Base-by-base conservation (phyloP, 2,888 invertebrate genomes). In the Sympetrum striolatum region DNA sequence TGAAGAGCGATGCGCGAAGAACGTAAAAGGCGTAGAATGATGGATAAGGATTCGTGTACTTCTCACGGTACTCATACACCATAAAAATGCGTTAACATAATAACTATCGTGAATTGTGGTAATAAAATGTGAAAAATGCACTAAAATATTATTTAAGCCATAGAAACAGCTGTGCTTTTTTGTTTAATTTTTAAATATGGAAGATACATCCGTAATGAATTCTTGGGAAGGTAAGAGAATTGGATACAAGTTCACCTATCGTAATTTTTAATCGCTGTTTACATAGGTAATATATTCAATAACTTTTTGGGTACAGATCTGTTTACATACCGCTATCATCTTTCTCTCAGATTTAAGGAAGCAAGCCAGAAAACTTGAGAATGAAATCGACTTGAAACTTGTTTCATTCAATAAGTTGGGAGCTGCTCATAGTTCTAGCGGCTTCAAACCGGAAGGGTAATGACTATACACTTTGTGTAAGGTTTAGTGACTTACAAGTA, bases 331-430 rank as follows among this genome's bases (percentile, higher is more conserved):
- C 8, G 5, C 31, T 10, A 0, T 73, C 5, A 73, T 73, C 31
- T 31, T 5, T 79, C 22, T 94, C 95, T 91, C 93, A 98, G 99
- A 98, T 94, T 94, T 99, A 91, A 95, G 99, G 90, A 98, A 98
- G 94, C 98, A 98, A 94, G 99, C 99, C 1, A 95, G 99, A 91
- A 96, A 97, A 91, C 94, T 99, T 90, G 99, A 99, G 94, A 99
- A 99, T 95, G 99, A 99, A 93, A 98, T 99, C 92, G 99, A 99
- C 94, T 95, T 98, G 18, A 99, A 99, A 94, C 95, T 99, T 91
- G 98, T 99, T 2, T 97, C 98, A 10, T 98, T 98, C 93, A 99
- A 98, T 94, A 99, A 99, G 95, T 95, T 99, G 64, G 98, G 98
- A 35, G 96, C 98, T 90, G 96, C 96, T 92, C 92, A 92, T 86